Evolutionary conservation across 2,113 vertebrate genomes (phyloP), one percentile per base, ranked within the genome.

Genomic region (Poecilia latipinna): DNA sequence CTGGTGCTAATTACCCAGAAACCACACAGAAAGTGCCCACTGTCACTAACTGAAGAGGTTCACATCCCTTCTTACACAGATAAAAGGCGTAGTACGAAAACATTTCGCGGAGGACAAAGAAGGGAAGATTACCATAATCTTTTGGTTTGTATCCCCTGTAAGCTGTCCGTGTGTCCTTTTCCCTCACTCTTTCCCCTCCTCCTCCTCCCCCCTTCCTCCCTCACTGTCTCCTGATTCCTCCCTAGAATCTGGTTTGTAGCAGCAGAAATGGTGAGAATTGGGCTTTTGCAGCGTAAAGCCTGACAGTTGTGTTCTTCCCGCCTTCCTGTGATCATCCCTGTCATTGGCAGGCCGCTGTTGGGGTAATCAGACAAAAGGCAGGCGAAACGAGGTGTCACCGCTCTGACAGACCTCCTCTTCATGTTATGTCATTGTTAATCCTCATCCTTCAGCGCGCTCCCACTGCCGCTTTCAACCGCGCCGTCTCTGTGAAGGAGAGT

Each of bases 1-100:
- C 96, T 97, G 96, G 96, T 96, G 97, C 98, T 99, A 99, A 99
- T 99, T 99, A 99, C 97, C 95, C 96, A 98, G 96, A 98, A 98
- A 96, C 97, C 97, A 98, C 98, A 99, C 97, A 99, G 98, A 99
- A 98, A 99, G 97, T 97, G 96, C 96, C 97, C 93, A 84, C 97
- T 97, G 97, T 97, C 97, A 96, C 94, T 91, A 94, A 97, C 96
- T 98, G 95, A 97, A 99, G 97, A 98, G 97, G 97, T 97, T 97
- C 96, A 96, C 96, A 97, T 97, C 97, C 95, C 96, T 97, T 95
- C 96, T 95, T 97, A 97, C 96, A 95, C 95, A 98, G 96, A 99
- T 98, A 97, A 99, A 99, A 99, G 98, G 95, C 96, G 94, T 96
- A 96, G 97, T 97, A 98, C 97, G 96, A 98, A 98, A 99, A 99